Evolutionary conservation across 2,797 vertebrate species (phyloP).

Genomic region (Glossophaga mutica): DNA sequence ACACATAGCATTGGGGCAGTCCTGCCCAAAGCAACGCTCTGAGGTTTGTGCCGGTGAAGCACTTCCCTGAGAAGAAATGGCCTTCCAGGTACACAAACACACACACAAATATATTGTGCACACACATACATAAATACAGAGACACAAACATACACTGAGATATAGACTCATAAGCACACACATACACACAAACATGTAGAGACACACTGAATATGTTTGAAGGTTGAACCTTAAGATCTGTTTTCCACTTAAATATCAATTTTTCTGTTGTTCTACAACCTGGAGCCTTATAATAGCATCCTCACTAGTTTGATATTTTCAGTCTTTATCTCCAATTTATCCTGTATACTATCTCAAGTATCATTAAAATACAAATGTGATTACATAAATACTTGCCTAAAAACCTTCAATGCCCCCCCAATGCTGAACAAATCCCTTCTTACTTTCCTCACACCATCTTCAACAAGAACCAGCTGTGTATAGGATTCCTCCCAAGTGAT

Average conservation of each 20-base stretch:
- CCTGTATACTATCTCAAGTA: background rate
- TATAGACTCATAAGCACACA: background rate
- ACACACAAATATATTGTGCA: background rate
- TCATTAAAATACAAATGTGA: background rate
- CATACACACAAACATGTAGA: background rate
- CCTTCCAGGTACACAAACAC: background rate
- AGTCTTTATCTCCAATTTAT: background rate
- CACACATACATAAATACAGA: background rate
- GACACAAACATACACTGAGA: background rate
- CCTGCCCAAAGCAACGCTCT: background rate
- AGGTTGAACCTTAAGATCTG: background rate
- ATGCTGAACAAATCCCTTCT: background rate
- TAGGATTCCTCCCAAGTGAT: background rate
- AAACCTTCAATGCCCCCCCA: background rate
- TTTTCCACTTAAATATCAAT: background rate
- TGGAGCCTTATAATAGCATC: background rate
- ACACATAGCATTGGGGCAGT: background rate
- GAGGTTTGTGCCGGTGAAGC: background rate
- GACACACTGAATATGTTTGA: background rate
- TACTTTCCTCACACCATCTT: background rate
- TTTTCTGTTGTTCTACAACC: background rate
- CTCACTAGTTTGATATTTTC: background rate
- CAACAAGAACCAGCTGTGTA: background rate
- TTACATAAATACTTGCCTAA: background rate
- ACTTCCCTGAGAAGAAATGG: background rate